Percentiles rank a stretch among this genome's conserved stretches.
phyloP scores from a whole-genome alignment of 2,797 vertebrate genomes.

The Argyrosomus regius region DNA sequence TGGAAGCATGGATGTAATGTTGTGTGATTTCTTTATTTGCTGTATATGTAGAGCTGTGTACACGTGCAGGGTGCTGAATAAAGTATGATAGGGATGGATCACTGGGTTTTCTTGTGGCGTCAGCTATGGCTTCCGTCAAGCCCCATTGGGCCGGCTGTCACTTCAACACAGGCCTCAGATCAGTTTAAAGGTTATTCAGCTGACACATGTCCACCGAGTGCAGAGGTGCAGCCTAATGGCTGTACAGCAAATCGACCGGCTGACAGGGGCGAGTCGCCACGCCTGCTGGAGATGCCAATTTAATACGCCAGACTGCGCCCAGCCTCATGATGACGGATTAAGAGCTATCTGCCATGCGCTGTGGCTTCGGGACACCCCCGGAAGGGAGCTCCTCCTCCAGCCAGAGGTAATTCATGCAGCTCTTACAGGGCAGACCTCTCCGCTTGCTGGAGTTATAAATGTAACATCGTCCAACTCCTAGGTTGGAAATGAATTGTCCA shows the following conservation, averaged over 20 bases:
- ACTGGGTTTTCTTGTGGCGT: conserved; percentile 51
- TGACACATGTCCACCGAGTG: conserved; percentile 83
- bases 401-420: conserved; percentile 6
- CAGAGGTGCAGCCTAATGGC: conserved; percentile 77
- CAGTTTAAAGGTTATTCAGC: conserved; percentile 84
- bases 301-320: conserved; percentile 53
- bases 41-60: conserved; percentile 35
- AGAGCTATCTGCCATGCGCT: conserved; percentile 57
- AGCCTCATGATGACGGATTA: conserved; percentile 72
- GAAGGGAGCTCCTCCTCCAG: conserved; percentile 14
- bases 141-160: conserved; percentile 74
- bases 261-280: conserved; percentile 71
- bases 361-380: conserved; percentile 20
- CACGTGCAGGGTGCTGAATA: conserved; percentile 23
- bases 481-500: conserved; percentile 49
- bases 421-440: conserved; percentile 14
- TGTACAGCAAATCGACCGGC: conserved; percentile 76
- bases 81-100: conserved; percentile 68
- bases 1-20: conserved; percentile 28
- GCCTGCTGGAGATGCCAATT: conserved; percentile 72
- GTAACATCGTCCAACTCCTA: conserved; percentile 23
- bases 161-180: conserved; percentile 73
- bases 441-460: conserved; percentile 9
- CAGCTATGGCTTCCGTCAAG: conserved; percentile 59
- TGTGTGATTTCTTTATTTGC: conserved; percentile 41